Base-by-base conservation (phyloP, 2,888 invertebrate genomes). In the Amitus sp. region DNA sequence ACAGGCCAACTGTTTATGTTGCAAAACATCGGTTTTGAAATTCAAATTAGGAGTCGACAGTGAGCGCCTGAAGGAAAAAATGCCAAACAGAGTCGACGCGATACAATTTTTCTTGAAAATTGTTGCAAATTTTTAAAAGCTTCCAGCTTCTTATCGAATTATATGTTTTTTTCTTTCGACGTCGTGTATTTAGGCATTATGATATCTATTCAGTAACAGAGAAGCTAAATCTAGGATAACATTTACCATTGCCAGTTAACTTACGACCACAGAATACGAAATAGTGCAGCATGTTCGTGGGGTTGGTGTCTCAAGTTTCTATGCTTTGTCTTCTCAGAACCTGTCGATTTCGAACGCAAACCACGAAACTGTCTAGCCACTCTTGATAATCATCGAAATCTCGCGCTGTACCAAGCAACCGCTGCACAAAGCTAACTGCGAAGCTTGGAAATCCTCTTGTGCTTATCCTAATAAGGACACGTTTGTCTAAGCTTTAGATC, bases 151-250 rank as follows among this genome's bases (percentile, higher is more conserved):
- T 74, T 73, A 74, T 73, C 73, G 62, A 53, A 57, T 27, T 54
- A 60, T 62, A 9, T 10, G 3, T 30, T 40, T 61, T 20, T 46
- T 55, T 62, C 43, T 40, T 52, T 54, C 47, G 48, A 40, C 42
- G 50, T 42, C 15, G 63, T 71, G 64, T 69, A 73, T 76, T 62
- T 71, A 66, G 70, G 74, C 72, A 76, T 74, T 73, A 73, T 66
- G 75, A 77, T 76, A 77, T 73, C 73, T 74, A 72, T 75, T 76
- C 72, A 72, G 72, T 74, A 73, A 76, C 73, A 72, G 69, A 71
- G 75, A 76, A 73, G 63, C 66, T 71, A 70, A 72, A 68, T 67
- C 62, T 65, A 62, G 67, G 62, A 53, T 62, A 67, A 72, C 69
- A 70, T 65, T 72, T 67, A 67, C 67, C 63, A 63, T 69, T 56